Evolutionary conservation across 2,113 vertebrate genomes (phyloP).

Genomic region (Bos javanicus): DNA sequence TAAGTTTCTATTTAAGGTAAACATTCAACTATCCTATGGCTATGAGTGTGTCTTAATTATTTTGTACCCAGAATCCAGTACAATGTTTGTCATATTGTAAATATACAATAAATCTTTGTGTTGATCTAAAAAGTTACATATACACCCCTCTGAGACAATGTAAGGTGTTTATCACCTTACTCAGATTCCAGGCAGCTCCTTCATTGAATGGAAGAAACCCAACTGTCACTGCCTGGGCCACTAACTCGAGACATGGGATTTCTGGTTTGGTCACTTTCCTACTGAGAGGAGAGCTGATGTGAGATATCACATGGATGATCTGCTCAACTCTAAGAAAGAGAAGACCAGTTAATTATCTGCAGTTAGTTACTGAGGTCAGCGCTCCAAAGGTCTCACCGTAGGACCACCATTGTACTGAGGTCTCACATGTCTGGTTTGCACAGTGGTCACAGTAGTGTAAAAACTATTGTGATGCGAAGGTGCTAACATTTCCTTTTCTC

Average conservation of each 20-base stretch:
- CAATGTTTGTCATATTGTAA: background rate
- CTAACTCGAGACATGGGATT: background rate
- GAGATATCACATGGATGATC: background rate
- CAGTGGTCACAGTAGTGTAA: background rate
- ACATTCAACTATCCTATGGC: background rate
- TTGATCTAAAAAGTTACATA: background rate
- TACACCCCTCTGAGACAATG: no score
- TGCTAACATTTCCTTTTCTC: background rate
- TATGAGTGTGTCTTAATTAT: background rate
- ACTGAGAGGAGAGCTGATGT: background rate
- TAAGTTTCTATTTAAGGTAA: slow-evolving; percentile 85
- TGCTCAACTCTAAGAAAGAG: background rate
- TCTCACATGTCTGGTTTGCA: background rate
- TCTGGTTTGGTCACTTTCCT: background rate
- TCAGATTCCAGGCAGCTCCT: background rate
- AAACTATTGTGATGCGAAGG: background rate
- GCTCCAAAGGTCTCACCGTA: background rate
- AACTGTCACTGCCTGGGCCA: background rate
- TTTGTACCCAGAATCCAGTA: no score
- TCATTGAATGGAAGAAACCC: background rate
- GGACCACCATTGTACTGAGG: background rate
- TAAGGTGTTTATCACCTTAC: background rate
- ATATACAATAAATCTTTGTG: background rate
- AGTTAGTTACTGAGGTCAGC: background rate
- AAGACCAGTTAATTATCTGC: background rate